A percentile compares a stretch with the other conserved stretches of the same genome.
These are phyloP conservation scores for Plecturocebus donacophilus DNA, from an alignment of 2,113 vertebrate genomes.

Conservation along the genomic window DNA sequence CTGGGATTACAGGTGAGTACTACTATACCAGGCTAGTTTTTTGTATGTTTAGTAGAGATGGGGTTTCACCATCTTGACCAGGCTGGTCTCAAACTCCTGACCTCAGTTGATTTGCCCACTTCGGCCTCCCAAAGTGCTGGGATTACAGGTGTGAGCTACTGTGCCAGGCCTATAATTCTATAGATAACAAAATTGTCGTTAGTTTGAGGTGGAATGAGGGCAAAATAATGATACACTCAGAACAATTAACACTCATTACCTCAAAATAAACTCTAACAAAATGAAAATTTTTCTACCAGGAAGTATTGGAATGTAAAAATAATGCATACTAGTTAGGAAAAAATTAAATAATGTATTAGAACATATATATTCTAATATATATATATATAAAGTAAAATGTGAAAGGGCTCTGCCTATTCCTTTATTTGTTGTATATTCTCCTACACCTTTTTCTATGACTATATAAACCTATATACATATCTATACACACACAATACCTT, in stretches of 20 bases:
- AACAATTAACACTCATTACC: not conserved
- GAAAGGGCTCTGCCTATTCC: not conserved
- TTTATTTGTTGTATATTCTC: not conserved
- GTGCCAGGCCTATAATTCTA: not conserved
- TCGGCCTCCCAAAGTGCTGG: too few species aligned
- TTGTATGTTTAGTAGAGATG: too few species aligned
- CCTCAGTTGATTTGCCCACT: too few species aligned
- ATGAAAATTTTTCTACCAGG: not conserved
- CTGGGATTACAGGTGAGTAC: too few species aligned
- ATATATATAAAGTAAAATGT: not conserved
- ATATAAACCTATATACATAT: not conserved
- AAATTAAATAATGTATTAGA: not conserved
- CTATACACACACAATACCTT: not conserved
- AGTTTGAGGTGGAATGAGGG: not conserved
- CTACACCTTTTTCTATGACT: not conserved
- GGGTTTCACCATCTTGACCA: too few species aligned
- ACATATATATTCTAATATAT: not conserved
- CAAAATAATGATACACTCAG: not conserved
- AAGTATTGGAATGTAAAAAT: not conserved
- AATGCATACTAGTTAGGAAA: not conserved
- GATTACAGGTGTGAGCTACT: too few species aligned
- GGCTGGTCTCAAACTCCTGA: too few species aligned
- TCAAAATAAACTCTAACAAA: slow-evolving; percentile 12
- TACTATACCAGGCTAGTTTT: too few species aligned
- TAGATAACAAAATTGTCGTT: not conserved